phyloP scores from a whole-genome alignment of 2,888 invertebrate species.

The Andrena praecox region DNA sequence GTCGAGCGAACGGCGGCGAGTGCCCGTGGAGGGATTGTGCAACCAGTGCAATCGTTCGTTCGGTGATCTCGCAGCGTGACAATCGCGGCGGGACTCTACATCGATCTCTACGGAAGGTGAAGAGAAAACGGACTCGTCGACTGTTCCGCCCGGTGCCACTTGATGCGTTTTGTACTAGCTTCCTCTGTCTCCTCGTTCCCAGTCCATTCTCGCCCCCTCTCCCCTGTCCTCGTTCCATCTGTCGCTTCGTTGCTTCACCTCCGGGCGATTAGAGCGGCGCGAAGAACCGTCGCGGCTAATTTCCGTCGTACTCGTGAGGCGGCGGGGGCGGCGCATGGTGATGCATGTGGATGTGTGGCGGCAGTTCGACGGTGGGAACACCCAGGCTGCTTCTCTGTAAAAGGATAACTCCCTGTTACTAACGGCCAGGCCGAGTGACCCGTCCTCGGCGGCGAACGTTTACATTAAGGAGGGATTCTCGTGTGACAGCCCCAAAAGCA shows the following conservation, averaged over 20 bases:
- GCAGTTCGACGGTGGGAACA: slow-evolving; percentile 84
- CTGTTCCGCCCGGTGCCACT: slow-evolving; percentile 42
- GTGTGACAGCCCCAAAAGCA: too few species aligned
- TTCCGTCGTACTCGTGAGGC: slow-evolving; percentile 80
- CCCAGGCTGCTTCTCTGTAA: slow-evolving; percentile 84
- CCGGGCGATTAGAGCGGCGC: slow-evolving; percentile 14
- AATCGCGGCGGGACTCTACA: slow-evolving; percentile 46
- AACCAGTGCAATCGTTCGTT: slow-evolving; percentile 56
- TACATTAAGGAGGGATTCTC: too few species aligned
- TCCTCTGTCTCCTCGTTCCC: slow-evolving; percentile 1
- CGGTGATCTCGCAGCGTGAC: slow-evolving; percentile 33
- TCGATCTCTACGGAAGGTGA: slow-evolving; percentile 20
- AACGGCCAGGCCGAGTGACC: too few species aligned
- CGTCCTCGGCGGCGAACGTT: too few species aligned
- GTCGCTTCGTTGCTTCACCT: neutral
- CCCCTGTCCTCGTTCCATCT: neutral
- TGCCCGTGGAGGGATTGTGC: slow-evolving; percentile 48
- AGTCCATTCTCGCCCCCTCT: too few species aligned
- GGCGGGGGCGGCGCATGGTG: slow-evolving; percentile 75
- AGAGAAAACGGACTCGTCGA: slow-evolving; percentile 16
- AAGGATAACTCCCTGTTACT: too few species aligned
- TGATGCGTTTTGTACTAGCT: slow-evolving; percentile 68
- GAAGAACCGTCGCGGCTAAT: slow-evolving; percentile 41
- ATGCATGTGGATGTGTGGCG: slow-evolving; percentile 85
- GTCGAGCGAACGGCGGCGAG: slow-evolving; percentile 8